phyloP scores from a whole-genome alignment of 2,113 vertebrate genomes.

The Gymnarchus niloticus region DNA sequence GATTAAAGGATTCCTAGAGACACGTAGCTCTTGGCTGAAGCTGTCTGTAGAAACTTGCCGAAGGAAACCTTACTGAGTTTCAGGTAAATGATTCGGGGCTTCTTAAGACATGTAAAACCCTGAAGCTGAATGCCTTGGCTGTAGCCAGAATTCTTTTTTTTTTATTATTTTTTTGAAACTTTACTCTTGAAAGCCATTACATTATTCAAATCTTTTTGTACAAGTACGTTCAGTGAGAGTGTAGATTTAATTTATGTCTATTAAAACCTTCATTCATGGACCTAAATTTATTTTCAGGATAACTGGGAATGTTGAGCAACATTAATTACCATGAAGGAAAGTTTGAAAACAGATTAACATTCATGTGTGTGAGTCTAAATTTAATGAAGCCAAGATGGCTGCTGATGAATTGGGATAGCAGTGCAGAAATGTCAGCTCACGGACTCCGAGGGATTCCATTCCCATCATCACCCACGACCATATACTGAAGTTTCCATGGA shows the following conservation, averaged over 20 bases:
- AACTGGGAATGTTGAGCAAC: neutral
- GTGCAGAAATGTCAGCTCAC: neutral
- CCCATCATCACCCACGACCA: neutral
- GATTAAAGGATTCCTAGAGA: slow-evolving; percentile 2
- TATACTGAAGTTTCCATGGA: slow-evolving; percentile 2
- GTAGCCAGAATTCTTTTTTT: neutral
- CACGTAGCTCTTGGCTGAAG: neutral
- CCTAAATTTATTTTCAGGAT: neutral
- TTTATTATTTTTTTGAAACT: neutral
- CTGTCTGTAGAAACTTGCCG: neutral
- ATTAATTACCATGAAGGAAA: neutral
- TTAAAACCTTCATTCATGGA: neutral
- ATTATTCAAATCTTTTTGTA: neutral
- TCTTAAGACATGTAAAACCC: neutral
- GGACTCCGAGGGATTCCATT: neutral
- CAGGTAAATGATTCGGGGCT: neutral
- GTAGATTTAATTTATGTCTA: slow-evolving; percentile 8
- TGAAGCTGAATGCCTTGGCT: neutral
- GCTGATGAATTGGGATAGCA: neutral
- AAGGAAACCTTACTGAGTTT: neutral
- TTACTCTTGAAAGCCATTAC: neutral
- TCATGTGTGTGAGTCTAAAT: neutral
- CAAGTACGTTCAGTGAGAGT: neutral
- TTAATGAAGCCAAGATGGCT: neutral
- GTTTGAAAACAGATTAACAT: neutral